Evolutionary conservation across 2,888 invertebrate species (phyloP).

Genomic region (Agrotis segetum): DNA sequence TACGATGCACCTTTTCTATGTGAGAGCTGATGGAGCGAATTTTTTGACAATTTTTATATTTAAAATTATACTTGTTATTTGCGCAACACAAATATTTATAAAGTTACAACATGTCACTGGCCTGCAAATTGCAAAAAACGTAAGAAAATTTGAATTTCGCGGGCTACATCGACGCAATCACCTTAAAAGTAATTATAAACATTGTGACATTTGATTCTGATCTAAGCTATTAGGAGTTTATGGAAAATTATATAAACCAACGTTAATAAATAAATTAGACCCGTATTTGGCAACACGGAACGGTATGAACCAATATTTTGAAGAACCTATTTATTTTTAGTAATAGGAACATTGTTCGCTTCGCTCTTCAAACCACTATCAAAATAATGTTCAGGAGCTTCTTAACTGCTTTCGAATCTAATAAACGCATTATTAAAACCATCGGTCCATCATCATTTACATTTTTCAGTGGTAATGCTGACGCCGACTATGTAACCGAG

Average conservation of each 20-base stretch:
- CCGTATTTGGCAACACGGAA: conserved; percentile 26
- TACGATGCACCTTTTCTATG: too few species aligned
- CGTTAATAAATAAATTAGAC: conserved; percentile 32
- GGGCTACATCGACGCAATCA: too few species aligned
- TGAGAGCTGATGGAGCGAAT: too few species aligned
- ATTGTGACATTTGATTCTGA: conserved; percentile 31
- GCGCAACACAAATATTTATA: too few species aligned
- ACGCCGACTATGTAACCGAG: conserved; percentile 12
- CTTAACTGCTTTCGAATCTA: not conserved
- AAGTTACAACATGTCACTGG: too few species aligned
- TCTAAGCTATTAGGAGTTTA: not conserved
- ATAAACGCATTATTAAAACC: not conserved
- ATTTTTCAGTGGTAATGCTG: not conserved
- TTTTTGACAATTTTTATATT: too few species aligned
- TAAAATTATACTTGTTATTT: too few species aligned
- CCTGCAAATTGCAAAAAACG: too few species aligned
- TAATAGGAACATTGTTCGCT: conserved; percentile 32
- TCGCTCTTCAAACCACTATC: conserved; percentile 3
- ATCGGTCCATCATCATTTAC: not conserved
- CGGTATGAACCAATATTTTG: not conserved
- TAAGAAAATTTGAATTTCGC: too few species aligned
- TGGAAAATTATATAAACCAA: conserved; percentile 14
- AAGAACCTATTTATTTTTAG: conserved; percentile 9
- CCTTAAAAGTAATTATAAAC: conserved; percentile 6
- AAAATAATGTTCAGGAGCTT: not conserved